Evolutionary conservation across 2,113 vertebrate species (phyloP).

Genomic region (Nycticebus coucang): DNA sequence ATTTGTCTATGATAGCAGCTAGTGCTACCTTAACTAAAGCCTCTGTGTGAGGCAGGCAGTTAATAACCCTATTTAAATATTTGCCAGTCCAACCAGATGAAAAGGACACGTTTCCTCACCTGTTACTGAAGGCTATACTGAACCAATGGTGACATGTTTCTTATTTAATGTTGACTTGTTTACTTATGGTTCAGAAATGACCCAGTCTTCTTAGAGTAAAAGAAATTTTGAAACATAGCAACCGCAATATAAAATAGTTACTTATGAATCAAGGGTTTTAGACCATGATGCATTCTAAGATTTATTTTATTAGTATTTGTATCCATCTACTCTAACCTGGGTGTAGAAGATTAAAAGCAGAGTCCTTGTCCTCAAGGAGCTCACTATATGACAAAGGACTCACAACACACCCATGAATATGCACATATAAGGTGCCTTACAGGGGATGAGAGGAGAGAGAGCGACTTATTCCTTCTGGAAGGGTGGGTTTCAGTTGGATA

Average conservation of each 20-base stretch:
- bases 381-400: background rate
- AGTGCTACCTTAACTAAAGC: background rate
- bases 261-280: background rate
- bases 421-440: background rate
- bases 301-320: background rate
- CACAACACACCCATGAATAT: background rate
- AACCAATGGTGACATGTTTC: background rate
- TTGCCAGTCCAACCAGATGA: background rate
- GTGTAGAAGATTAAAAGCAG: background rate
- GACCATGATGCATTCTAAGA: background rate
- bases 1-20: background rate
- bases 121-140: background rate
- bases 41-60: background rate
- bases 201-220: background rate
- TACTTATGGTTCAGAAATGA: background rate
- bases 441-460: background rate
- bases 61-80: background rate
- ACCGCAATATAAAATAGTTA: background rate
- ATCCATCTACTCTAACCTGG: background rate
- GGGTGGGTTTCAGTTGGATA: background rate
- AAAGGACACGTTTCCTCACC: background rate
- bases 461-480: background rate
- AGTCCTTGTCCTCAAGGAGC: background rate
- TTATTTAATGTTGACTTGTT: background rate
- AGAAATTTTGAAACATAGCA: background rate